Evolutionary conservation across 2,113 vertebrate species (phyloP).

Genomic region (Larimichthys crocea): DNA sequence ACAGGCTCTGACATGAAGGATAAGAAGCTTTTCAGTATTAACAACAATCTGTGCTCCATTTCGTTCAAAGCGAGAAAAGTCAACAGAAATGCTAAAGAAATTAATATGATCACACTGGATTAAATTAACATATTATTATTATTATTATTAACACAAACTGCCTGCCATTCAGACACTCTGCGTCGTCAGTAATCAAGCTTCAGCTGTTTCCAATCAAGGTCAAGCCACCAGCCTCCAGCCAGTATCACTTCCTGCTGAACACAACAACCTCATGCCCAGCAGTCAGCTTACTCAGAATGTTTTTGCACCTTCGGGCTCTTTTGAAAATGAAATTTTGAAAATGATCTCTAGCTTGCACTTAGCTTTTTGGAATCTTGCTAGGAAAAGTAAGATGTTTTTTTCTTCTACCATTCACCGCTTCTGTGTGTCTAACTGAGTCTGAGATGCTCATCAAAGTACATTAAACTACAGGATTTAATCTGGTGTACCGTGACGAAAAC

Average conservation of each 20-base stretch:
- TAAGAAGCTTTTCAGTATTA: conserved; percentile 12
- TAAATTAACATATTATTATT: neutral
- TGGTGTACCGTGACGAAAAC: conserved; percentile 57
- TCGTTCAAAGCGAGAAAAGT: neutral
- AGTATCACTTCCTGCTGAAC: conserved; percentile 19
- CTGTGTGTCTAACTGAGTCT: conserved; percentile 41
- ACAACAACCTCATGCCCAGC: conserved; percentile 29
- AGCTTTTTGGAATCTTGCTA: conserved; percentile 73
- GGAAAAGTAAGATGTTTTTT: conserved; percentile 79
- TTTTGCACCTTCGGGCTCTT: conserved; percentile 18
- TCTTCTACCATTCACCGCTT: neutral
- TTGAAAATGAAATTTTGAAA: conserved; percentile 67
- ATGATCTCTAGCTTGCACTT: conserved; percentile 74
- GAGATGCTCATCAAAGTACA: conserved; percentile 57
- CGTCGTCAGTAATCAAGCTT: conserved; percentile 59
- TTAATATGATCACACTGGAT: neutral
- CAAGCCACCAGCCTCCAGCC: conserved; percentile 33
- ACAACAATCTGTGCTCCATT: neutral
- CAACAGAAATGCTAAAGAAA: conserved; percentile 1
- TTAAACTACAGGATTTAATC: conserved; percentile 65
- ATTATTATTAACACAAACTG: neutral
- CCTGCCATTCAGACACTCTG: conserved; percentile 32
- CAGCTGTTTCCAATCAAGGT: conserved; percentile 77
- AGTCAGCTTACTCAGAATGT: conserved; percentile 1
- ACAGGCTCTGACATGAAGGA: conserved; percentile 6